Base-by-base conservation (phyloP, 2,113 vertebrate genomes). In the Ceyx margarethae region DNA sequence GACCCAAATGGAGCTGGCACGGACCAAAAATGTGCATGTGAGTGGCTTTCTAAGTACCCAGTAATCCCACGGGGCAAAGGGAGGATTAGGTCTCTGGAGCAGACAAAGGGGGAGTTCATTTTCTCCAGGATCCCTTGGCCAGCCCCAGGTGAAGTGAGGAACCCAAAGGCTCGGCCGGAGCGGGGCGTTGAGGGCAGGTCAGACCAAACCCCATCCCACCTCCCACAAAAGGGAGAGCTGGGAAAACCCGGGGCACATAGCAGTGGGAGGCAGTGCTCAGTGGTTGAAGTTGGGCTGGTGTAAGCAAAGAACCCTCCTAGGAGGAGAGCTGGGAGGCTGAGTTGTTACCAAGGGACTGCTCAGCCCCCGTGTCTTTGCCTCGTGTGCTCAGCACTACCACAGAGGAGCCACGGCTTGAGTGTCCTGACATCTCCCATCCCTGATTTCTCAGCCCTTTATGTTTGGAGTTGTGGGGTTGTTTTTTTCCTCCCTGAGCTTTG, bases 21-120 rank as follows among this genome's bases (percentile, higher is more conserved):
- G 0, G 91, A 92, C 94, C 95, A 91, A 95, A 96, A 97, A 96
- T 96, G 89, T 95, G 89, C 96, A 85, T 97, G 96, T 96, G 97
- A 97, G 97, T 91, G 93, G 96, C 97, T 96, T 97, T 97, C 95
- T 97, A 96, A 97, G 86, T 96, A 96, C 87, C 91, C 93, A 71
- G 22, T 98, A 98, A 98, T 97, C 97, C 97, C 95, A 92, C 92
- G 73, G 95, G 95, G 97, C 96, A 96, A 94, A 97, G 95, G 22
- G 69, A 95, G 96, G 97, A 97, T 97, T 98, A 97, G 91, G 92
- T 71, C 89, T 95, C 91, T 92, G 88, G 87, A 87, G 28, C 76
- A 89, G 95, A 96, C 96, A 97, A 97, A 95, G 81, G 25, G 88
- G 40, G 89, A 95, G 94, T 96, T 97, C 93, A 78, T 96, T 97